phyloP scores from a whole-genome alignment of 2,888 invertebrate species.

The Adineta ricciae region DNA sequence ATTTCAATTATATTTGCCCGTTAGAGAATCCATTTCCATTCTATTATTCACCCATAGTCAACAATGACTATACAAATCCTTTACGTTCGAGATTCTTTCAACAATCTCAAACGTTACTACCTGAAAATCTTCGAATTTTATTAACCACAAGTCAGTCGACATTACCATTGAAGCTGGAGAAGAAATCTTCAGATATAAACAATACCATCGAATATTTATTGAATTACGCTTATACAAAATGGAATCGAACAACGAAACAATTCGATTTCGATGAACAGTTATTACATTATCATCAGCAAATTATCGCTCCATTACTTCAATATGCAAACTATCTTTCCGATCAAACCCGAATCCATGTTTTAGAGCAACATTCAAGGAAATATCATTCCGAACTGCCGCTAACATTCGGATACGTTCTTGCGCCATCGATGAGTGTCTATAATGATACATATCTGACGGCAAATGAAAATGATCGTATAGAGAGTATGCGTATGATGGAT shows the following conservation, averaged over 20 bases:
- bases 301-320: not conserved
- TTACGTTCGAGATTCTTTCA: conserved; percentile 2
- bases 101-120: not conserved
- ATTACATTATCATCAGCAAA: conserved; percentile 7
- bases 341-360: not conserved
- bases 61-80: not conserved
- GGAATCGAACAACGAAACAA: not conserved
- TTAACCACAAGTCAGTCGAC: not conserved
- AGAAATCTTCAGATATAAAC: not conserved
- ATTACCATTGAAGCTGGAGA: not conserved
- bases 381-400: not conserved
- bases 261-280: not conserved
- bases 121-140: not conserved
- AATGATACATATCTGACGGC: not conserved
- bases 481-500: conserved; percentile 13
- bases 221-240: conserved; percentile 1
- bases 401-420: conserved; percentile 1
- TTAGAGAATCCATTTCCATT: conserved; percentile 19
- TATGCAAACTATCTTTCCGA: not conserved
- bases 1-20: not conserved
- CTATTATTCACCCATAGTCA: not conserved
- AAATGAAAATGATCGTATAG: not conserved
- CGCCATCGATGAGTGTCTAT: conserved; percentile 10
- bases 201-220: conserved; percentile 1
- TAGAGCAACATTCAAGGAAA: not conserved